Conservation (phyloP, 2,797 vertebrate genomes). For the Poecilia picta region DNA sequence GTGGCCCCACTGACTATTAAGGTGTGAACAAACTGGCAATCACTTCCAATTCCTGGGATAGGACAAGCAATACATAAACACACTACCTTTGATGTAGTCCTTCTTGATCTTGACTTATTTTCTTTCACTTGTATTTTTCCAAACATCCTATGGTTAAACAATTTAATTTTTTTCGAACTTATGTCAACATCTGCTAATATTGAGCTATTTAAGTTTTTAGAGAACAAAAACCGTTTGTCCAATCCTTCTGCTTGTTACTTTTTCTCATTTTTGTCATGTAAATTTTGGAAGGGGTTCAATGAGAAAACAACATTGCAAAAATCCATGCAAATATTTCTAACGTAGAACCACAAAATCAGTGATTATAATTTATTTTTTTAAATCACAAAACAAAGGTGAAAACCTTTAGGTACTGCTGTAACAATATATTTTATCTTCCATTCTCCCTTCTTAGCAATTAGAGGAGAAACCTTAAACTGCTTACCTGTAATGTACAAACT, state of each 20-base stretch:
- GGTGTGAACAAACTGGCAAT: conserved; percentile 1
- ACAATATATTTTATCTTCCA: neutral
- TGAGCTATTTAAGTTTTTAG: no score
- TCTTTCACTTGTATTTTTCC: no score
- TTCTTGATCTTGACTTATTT: no score
- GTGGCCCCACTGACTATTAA: neutral
- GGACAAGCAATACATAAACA: no score
- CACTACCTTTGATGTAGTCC: no score
- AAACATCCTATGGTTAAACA: no score
- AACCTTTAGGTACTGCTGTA: neutral
- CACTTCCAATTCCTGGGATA: neutral
- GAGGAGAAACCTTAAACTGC: neutral
- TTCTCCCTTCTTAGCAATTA: neutral
- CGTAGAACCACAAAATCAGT: neutral
- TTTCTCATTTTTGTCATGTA: neutral
- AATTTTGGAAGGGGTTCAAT: neutral
- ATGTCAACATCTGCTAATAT: no score
- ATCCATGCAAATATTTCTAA: neutral
- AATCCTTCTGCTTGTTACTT: neutral
- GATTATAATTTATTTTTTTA: neutral
- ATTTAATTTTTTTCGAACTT: no score
- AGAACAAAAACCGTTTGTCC: no score
- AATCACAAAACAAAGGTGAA: neutral
- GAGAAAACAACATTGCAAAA: neutral
- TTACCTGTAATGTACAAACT: neutral